These are phyloP conservation scores for Patiria pectinifera DNA, from an alignment of 53 echinoderm and acorn worm genomes.

Conservation along the genomic window DNA sequence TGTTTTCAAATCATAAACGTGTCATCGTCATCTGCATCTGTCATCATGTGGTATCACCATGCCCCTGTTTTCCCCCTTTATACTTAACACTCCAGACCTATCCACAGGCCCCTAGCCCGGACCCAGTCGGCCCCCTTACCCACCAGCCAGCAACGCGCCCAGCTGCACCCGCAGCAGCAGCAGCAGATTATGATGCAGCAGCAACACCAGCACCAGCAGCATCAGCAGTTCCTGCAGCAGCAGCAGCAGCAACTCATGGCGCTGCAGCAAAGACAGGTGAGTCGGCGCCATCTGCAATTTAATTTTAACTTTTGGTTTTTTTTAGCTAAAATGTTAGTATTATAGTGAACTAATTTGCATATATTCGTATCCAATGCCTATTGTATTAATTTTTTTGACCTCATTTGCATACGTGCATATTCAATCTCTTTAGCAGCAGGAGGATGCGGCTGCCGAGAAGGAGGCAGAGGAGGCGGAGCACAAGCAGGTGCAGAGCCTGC, in stretches of 20 bases:
- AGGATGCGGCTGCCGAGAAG: slow-evolving; percentile 73
- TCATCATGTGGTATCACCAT: neutral
- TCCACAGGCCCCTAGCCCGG: slow-evolving; percentile 91
- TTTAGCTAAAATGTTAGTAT: neutral
- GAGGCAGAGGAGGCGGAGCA: slow-evolving; percentile 74
- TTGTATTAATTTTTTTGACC: neutral
- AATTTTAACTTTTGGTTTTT: neutral
- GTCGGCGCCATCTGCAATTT: neutral
- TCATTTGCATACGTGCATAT: neutral
- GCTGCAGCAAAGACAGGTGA: slow-evolving; percentile 59
- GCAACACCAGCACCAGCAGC: slow-evolving; percentile 68
- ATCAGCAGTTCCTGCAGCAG: slow-evolving; percentile 76
- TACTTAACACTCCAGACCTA: slow-evolving; percentile 62
- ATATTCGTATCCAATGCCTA: no score
- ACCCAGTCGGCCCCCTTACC: slow-evolving; percentile 97
- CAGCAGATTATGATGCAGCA: slow-evolving; percentile 58
- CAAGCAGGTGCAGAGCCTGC: slow-evolving; percentile 73
- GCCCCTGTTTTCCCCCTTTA: neutral
- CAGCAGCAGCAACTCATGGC: slow-evolving; percentile 81
- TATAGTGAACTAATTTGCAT: no score
- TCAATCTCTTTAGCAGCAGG: slow-evolving; percentile 37
- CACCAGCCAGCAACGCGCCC: slow-evolving; percentile 82
- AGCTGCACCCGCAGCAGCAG: slow-evolving; percentile 61
- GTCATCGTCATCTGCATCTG: neutral
- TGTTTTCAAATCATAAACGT: neutral